Evolutionary conservation across 2,113 vertebrate species (phyloP).

Genomic region (Cervus canadensis): DNA sequence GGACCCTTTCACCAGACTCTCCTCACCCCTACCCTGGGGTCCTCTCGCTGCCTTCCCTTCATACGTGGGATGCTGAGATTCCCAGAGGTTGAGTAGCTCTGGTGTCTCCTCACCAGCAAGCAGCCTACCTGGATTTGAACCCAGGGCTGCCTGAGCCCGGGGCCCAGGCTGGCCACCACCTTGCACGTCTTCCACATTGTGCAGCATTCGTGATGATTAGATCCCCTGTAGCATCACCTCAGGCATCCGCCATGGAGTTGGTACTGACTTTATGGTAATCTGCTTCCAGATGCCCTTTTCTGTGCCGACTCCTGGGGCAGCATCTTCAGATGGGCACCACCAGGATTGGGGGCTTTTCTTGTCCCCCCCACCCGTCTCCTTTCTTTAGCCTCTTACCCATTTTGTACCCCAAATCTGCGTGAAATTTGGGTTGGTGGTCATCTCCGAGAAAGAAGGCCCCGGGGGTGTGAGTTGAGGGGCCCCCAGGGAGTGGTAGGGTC

Average conservation of each 20-base stretch:
- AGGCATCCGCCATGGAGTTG: fast-evolving
- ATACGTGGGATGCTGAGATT: neutral
- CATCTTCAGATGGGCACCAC: neutral
- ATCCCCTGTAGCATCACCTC: fast-evolving
- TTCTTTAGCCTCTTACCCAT: neutral
- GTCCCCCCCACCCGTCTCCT: too few relatives aligned
- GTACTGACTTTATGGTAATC: neutral
- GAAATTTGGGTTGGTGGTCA: neutral
- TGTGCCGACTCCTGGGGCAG: fast-evolving
- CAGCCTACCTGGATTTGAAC: neutral
- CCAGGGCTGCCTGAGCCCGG: neutral
- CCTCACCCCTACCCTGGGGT: neutral
- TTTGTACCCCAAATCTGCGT: fast-evolving
- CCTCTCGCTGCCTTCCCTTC: neutral
- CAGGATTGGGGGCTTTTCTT: neutral
- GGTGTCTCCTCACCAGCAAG: neutral
- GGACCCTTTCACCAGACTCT: neutral
- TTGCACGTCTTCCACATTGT: fast-evolving
- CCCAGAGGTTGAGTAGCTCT: neutral
- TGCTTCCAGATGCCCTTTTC: neutral
- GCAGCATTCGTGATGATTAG: neutral
- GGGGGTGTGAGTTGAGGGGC: neutral
- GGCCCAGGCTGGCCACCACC: neutral
- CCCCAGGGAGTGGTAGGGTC: fast-evolving
- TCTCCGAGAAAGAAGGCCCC: fast-evolving